phyloP scores from a whole-genome alignment of 2,797 vertebrate species.

The Hybognathus amarus region DNA sequence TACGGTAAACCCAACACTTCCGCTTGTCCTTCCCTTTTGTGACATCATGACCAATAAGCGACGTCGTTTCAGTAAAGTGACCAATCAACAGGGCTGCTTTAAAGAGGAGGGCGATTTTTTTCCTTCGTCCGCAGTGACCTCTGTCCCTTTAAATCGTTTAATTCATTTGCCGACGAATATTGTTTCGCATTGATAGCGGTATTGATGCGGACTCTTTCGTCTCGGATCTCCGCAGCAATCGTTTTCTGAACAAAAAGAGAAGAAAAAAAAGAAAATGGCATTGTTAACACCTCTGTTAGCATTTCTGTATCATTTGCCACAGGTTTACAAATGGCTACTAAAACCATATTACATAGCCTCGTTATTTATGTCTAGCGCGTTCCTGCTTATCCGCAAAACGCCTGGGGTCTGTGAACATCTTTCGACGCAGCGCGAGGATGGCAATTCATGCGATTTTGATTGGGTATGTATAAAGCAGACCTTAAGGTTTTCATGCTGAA shows the following conservation, averaged over 20 bases:
- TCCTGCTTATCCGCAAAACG: slow-evolving; percentile 87
- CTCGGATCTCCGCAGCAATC: background rate
- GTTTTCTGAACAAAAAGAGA: slow-evolving; percentile 53
- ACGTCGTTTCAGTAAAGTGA: background rate
- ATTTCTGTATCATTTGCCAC: slow-evolving; percentile 87
- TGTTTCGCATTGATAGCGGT: slow-evolving; percentile 11
- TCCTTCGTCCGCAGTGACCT: slow-evolving; percentile 72
- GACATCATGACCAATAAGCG: slow-evolving; percentile 34
- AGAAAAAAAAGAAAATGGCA: slow-evolving; percentile 74
- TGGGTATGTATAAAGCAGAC: slow-evolving; percentile 80
- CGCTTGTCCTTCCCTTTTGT: slow-evolving; percentile 3
- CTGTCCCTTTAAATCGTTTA: slow-evolving; percentile 62
- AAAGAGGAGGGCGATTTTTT: slow-evolving; percentile 1
- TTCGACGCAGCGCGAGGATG: slow-evolving; percentile 90
- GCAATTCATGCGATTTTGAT: slow-evolving; percentile 96
- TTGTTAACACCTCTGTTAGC: slow-evolving; percentile 87
- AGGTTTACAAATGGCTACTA: slow-evolving; percentile 90
- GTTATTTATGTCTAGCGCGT: slow-evolving; percentile 85
- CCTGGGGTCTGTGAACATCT: slow-evolving; percentile 89
- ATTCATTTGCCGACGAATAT: slow-evolving; percentile 43
- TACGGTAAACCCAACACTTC: slow-evolving; percentile 32
- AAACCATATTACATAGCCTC: slow-evolving; percentile 90
- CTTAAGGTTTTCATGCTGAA: background rate
- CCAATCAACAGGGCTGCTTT: slow-evolving; percentile 31
- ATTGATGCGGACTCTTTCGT: background rate